These are phyloP conservation scores for Zootermopsis nevadensis DNA, from an alignment of 2,888 invertebrate genomes.

Conservation along the genomic window DNA sequence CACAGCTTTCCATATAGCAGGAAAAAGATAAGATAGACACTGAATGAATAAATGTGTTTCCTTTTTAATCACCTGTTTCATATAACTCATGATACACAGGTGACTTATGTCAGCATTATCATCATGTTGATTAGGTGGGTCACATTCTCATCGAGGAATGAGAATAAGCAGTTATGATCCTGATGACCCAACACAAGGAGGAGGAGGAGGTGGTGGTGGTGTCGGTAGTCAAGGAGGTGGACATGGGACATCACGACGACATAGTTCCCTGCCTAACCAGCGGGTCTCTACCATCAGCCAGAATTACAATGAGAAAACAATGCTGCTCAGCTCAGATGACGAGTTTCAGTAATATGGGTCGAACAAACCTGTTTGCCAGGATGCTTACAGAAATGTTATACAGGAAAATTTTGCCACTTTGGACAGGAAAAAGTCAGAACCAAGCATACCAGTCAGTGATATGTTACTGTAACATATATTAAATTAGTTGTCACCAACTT, in stretches of 20 bases:
- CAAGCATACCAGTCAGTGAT: no score
- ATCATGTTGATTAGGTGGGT: constrained; percentile 63
- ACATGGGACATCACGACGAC: constrained; percentile 41
- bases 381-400: neutral
- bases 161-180: constrained; percentile 76
- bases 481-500: neutral
- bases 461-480: neutral
- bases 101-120: neutral
- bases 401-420: neutral
- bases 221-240: constrained; percentile 33
- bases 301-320: constrained; percentile 95
- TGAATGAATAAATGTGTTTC: no score
- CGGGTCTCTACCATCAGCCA: constrained; percentile 84
- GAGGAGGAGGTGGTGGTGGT: constrained; percentile 58
- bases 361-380: neutral
- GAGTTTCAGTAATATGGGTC: constrained; percentile 79
- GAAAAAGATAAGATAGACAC: no score
- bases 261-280: constrained; percentile 60
- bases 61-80: no score
- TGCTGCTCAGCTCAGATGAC: constrained; percentile 94
- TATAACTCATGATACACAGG: no score
- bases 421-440: neutral
- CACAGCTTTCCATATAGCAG: no score
- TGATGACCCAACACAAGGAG: constrained; percentile 70
- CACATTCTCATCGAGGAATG: constrained; percentile 74